Evolutionary conservation across 2,888 invertebrate genomes (phyloP).

Genomic region (Unio pictorum): DNA sequence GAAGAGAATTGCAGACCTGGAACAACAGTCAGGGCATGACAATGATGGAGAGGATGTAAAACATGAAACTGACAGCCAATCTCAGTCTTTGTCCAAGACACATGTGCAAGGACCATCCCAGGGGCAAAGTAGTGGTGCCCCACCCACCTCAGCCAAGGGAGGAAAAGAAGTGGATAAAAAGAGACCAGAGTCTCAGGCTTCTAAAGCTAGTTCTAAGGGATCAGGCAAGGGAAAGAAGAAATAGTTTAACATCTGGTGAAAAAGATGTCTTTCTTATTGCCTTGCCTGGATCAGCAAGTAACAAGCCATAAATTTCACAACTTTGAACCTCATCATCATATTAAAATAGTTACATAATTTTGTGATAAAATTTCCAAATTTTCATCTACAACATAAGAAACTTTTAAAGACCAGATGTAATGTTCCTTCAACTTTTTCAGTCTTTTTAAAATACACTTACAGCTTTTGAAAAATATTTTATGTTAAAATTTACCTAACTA

Average conservation of each 20-base stretch:
- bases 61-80: slow-evolving; percentile 12
- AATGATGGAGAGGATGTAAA: slow-evolving; percentile 20
- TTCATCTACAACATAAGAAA: no score
- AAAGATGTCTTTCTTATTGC: no score
- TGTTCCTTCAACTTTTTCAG: no score
- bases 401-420: no score
- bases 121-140: slow-evolving; percentile 17
- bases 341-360: no score
- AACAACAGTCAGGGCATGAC: slow-evolving; percentile 10
- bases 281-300: no score
- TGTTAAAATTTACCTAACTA: no score
- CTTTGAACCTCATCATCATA: no score
- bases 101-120: slow-evolving; percentile 26
- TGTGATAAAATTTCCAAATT: no score
- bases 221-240: slow-evolving; percentile 31
- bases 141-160: slow-evolving; percentile 29
- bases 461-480: no score
- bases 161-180: slow-evolving; percentile 33
- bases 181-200: slow-evolving; percentile 41
- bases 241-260: background rate
- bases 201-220: slow-evolving; percentile 26
- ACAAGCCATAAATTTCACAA: no score
- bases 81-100: slow-evolving; percentile 21
- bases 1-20: slow-evolving; percentile 37
- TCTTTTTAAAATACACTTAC: no score